These are phyloP conservation scores for Atractosteus spatula DNA, from an alignment of 2,113 vertebrate species.

Conservation along the genomic window DNA sequence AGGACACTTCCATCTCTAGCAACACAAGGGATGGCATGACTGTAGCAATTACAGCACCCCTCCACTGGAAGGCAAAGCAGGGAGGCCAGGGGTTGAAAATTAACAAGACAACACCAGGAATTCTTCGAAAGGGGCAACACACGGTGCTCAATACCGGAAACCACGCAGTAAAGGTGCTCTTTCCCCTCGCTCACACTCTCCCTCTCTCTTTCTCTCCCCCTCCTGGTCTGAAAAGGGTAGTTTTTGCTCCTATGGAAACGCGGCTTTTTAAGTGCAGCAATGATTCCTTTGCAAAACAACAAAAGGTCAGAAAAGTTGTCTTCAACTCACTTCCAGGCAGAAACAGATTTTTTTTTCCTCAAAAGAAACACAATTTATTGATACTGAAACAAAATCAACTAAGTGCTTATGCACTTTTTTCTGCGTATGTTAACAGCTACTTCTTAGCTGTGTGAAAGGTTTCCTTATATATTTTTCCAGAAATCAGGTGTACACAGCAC, in stretches of 20 bases:
- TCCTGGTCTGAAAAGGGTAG: constrained; percentile 48
- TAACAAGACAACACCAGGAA: constrained; percentile 33
- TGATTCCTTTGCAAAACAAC: constrained; percentile 66
- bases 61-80: constrained; percentile 23
- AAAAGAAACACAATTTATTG: constrained; percentile 99
- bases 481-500: constrained; percentile 98
- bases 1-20: constrained; percentile 21
- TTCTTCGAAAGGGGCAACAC: constrained; percentile 40
- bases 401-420: constrained; percentile 78
- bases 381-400: constrained; percentile 94
- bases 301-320: constrained; percentile 78
- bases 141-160: constrained; percentile 47
- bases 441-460: constrained; percentile 87
- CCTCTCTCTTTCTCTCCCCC: constrained; percentile 46
- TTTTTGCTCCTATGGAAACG: constrained; percentile 30
- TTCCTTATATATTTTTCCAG: constrained; percentile 79
- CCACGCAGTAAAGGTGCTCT: constrained; percentile 26
- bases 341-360: constrained; percentile 88
- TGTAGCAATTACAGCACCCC: background rate
- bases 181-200: constrained; percentile 16
- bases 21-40: background rate
- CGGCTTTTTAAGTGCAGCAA: constrained; percentile 41
- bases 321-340: constrained; percentile 98
- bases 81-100: constrained; percentile 1
- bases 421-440: constrained; percentile 86